Conservation (phyloP, 2,797 vertebrate genomes). For the Ambastaia sidthimunki region DNA sequence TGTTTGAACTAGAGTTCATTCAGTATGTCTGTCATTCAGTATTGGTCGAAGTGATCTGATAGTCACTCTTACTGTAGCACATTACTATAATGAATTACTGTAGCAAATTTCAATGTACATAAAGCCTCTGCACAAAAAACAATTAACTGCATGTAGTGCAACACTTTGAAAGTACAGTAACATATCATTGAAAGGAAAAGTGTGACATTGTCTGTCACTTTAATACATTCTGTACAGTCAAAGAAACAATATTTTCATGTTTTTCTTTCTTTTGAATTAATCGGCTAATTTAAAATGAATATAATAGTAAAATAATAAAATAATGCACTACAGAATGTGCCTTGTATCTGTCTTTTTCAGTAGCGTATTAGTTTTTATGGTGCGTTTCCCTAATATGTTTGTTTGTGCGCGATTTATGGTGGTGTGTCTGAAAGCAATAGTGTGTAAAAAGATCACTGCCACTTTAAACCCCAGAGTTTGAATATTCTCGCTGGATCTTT, state of each 20-base stretch:
- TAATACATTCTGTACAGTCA: background rate
- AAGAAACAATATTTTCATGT: background rate
- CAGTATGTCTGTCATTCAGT: background rate
- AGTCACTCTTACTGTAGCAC: background rate
- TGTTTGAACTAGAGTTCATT: background rate
- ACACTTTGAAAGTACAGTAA: background rate
- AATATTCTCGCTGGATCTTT: slow-evolving; percentile 99
- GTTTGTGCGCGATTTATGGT: slow-evolving; percentile 69
- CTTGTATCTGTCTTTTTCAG: slow-evolving; percentile 48
- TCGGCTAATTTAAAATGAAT: too few relatives aligned
- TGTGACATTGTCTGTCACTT: too few relatives aligned
- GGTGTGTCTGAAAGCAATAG: slow-evolving; percentile 72
- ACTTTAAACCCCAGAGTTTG: slow-evolving; percentile 98
- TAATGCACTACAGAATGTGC: background rate
- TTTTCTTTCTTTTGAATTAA: too few relatives aligned
- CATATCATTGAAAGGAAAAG: background rate
- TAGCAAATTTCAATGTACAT: background rate
- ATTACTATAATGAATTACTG: background rate
- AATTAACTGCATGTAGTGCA: background rate
- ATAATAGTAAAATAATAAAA: background rate
- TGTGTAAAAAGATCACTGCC: slow-evolving; percentile 90
- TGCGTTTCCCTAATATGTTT: slow-evolving; percentile 62
- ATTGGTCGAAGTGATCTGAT: background rate
- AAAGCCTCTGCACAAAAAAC: background rate
- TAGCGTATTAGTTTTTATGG: slow-evolving; percentile 55